Evolutionary conservation across 2,888 invertebrate genomes (phyloP), one percentile per base, ranked within the genome.

Genomic region (Apoderus coryli): DNA sequence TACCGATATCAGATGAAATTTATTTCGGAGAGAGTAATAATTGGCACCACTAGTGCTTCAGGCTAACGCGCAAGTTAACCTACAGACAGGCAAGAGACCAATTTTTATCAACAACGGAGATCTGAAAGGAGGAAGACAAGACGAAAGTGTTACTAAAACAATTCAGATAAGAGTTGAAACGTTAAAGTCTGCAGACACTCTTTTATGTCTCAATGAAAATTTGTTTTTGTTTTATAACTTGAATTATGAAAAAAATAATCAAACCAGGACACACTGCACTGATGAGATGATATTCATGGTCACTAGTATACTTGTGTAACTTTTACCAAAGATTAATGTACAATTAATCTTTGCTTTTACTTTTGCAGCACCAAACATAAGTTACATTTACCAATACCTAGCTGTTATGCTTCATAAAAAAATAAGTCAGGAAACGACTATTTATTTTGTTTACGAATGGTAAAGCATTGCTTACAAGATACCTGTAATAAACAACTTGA

Each of bases 331-430:
- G 9, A 6, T 33, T 25, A 23, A 32, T 32, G n/a, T n/a, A n/a
- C n/a, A n/a, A n/a, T n/a, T n/a, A n/a, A 28, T 27, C 22, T 28
- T 33, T 10, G 33, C 23, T 11, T 35, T 33, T 28, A 28, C 33
- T n/a, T 33, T 27, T 23, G 24, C 32, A 4, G 27, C 35, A 19
- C n/a, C 32, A 6, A 32, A 35, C 27, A 27, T 35, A 11, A 28
- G 32, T 23, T 32, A 27, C 14, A n/a, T n/a, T 25, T 29, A n/a
- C 19, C 19, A 19, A 19, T 19, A 19, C n/a, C n/a, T n/a, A n/a
- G n/a, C 29, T 3, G 11, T 28, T 16, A 19, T 28, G 14, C 11
- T 28, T 15, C 29, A 28, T 11, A 28, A n/a, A 19, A 22, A 19
- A 19, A 19, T 19, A 19, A 19, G n/a, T 19, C 19, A 19, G 19